Evolutionary conservation across 1,140 invertebrate genomes (phyloP).

Genomic region (Drosophila truncata): DNA sequence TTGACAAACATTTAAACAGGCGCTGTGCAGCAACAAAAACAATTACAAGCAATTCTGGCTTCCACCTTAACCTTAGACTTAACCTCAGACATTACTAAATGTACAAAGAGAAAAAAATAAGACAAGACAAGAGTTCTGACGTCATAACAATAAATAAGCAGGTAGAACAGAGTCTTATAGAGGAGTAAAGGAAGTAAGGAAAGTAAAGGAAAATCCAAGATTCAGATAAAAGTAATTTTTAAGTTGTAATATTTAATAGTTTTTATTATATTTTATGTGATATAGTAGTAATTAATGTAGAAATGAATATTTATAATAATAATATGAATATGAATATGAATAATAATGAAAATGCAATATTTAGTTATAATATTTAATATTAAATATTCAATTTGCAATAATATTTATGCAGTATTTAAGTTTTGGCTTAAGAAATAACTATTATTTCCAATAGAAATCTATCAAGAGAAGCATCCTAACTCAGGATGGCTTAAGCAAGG

Average conservation of each 20-base stretch:
- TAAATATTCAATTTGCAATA: too few relatives aligned
- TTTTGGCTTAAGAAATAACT: not conserved
- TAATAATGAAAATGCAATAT: too few relatives aligned
- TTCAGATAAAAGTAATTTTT: too few relatives aligned
- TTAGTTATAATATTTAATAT: too few relatives aligned
- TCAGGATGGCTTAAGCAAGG: too few relatives aligned
- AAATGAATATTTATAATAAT: too few relatives aligned
- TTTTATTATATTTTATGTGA: not conserved
- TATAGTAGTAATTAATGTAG: too few relatives aligned
- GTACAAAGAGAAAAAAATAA: not conserved
- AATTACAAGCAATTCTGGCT: constrained; percentile 70
- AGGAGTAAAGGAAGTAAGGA: too few relatives aligned
- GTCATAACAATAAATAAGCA: constrained; percentile 77
- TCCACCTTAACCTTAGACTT: constrained; percentile 49
- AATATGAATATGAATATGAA: too few relatives aligned
- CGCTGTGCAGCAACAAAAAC: constrained; percentile 56
- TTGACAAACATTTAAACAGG: constrained; percentile 77
- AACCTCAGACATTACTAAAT: constrained; percentile 20
- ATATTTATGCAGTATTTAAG: not conserved
- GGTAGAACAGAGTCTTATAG: not conserved
- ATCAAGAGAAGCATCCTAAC: too few relatives aligned
- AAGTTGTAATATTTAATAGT: not conserved
- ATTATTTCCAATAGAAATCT: not conserved
- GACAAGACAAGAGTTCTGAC: constrained; percentile 31
- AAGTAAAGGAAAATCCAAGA: not conserved